Percentiles rank a stretch among this genome's conserved stretches.
Conservation (phyloP, 2,113 vertebrate genomes). For the Myiozetetes cayanensis region DNA sequence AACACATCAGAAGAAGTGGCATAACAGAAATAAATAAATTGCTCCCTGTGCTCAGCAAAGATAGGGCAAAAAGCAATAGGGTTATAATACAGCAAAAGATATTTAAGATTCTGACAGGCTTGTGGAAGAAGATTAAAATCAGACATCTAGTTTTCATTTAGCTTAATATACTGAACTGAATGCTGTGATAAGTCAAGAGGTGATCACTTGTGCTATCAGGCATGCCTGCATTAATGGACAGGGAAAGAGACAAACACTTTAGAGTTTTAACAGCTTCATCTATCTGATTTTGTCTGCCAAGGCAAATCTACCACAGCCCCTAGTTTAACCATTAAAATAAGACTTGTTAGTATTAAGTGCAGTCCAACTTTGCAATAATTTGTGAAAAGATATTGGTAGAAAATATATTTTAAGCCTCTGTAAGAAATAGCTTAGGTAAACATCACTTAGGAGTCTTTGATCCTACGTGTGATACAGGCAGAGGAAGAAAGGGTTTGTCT, state of each 20-base stretch:
- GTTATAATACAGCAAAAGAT: neutral
- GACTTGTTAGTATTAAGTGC: neutral
- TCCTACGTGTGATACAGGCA: rapidly evolving
- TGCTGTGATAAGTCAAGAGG: neutral
- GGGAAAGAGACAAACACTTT: neutral
- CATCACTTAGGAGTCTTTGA: neutral
- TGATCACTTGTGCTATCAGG: neutral
- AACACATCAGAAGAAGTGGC: neutral
- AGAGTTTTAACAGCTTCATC: neutral
- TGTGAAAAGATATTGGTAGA: neutral
- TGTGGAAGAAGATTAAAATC: conserved; percentile 17
- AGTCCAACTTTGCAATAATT: neutral
- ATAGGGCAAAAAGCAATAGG: neutral
- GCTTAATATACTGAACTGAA: neutral
- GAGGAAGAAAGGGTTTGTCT: neutral
- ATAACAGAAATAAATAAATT: neutral
- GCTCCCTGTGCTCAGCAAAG: neutral
- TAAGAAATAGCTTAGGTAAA: neutral
- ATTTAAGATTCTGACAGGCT: neutral
- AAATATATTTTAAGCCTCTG: neutral
- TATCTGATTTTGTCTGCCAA: neutral
- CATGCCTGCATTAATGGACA: neutral
- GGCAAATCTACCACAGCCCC: neutral
- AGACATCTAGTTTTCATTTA: conserved; percentile 20
- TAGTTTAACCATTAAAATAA: neutral